Conservation (phyloP, 2,888 invertebrate species). For the Ypsolopha scabrella region DNA sequence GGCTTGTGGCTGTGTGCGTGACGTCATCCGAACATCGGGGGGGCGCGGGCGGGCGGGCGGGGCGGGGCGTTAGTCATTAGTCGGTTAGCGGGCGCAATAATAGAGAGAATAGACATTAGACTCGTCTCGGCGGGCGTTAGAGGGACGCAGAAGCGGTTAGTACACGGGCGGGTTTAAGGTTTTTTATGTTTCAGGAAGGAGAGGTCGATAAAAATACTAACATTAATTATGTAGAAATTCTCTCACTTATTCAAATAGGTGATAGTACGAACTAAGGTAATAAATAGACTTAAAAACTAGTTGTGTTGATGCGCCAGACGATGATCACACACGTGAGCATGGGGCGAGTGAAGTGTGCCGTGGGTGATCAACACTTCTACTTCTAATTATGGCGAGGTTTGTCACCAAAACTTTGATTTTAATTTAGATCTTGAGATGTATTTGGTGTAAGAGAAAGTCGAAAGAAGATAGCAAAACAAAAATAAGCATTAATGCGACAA, state of each 20-base stretch:
- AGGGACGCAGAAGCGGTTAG: constrained; percentile 51
- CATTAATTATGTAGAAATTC: constrained; percentile 67
- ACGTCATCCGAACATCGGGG: constrained; percentile 6
- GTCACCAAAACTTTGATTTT: constrained; percentile 27
- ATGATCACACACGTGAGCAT: constrained; percentile 27
- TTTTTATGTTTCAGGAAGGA: constrained; percentile 79
- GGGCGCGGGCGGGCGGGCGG: constrained; percentile 18
- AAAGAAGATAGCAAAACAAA: constrained; percentile 49
- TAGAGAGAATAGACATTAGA: constrained; percentile 47
- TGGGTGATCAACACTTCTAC: constrained; percentile 14
- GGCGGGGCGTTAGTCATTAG: constrained; percentile 59
- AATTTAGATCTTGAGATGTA: constrained; percentile 17
- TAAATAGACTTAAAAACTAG: constrained; percentile 8
- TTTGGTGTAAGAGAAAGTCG: constrained; percentile 39
- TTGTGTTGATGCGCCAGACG: background rate
- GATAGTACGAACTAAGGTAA: background rate
- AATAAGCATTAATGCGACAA: constrained; percentile 70
- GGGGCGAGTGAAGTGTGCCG: constrained; percentile 24
- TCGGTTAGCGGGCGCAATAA: constrained; percentile 65
- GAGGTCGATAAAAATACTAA: constrained; percentile 86
- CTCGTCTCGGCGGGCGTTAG: constrained; percentile 24
- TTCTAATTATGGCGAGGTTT: constrained; percentile 7
- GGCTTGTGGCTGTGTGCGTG: constrained; percentile 68
- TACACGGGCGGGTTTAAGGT: constrained; percentile 37
- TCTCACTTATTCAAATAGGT: constrained; percentile 27